A percentile compares a stretch with the other conserved stretches of the same genome.
Evolutionary conservation across 2,888 invertebrate species (phyloP).

Genomic region (Creontiades dilutus): DNA sequence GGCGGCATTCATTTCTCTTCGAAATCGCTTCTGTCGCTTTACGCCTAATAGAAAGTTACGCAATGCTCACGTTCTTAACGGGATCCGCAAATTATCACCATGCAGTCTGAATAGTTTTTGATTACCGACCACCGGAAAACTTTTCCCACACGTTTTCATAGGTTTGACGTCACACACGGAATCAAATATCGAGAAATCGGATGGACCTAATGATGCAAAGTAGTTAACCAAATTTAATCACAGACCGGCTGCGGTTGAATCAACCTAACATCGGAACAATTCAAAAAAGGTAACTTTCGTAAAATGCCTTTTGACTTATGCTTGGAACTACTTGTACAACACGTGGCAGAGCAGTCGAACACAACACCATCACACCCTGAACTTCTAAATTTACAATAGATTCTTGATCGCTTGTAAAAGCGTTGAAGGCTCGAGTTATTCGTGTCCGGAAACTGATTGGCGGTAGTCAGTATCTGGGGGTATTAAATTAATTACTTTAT

Average conservation of each 20-base stretch:
- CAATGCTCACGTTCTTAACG: slow-evolving; percentile 7
- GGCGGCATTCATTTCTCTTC: neutral
- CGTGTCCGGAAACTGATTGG: no score
- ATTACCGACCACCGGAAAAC: neutral
- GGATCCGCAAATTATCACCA: neutral
- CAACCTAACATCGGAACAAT: neutral
- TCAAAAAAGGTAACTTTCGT: no score
- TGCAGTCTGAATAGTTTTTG: neutral
- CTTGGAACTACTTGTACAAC: no score
- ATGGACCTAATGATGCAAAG: neutral
- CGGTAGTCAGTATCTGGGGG: no score
- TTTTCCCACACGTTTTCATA: neutral
- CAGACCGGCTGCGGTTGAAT: no score
- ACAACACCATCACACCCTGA: no score
- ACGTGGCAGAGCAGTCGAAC: no score
- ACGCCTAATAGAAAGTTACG: neutral
- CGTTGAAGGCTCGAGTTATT: no score
- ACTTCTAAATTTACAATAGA: no score
- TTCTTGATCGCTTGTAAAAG: no score
- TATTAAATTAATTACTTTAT: no score
- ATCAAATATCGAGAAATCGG: neutral
- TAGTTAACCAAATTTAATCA: neutral
- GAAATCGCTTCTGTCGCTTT: neutral
- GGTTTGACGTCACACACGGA: neutral
- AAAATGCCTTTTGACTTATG: no score